phyloP scores from a whole-genome alignment of 2,113 vertebrate species.

The Daphoenositta chrysoptera region DNA sequence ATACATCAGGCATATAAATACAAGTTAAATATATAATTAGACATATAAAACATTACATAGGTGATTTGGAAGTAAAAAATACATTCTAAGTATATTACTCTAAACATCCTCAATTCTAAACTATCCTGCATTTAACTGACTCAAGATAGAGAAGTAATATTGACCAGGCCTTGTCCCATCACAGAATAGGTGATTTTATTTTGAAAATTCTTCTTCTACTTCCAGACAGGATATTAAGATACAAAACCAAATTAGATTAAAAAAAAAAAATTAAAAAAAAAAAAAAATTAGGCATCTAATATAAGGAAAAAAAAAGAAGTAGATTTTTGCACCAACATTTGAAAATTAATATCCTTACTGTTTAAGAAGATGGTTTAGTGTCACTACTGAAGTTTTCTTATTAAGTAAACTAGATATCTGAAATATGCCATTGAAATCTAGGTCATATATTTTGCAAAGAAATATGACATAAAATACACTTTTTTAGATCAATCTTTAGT shows the following conservation, averaged over 20 bases:
- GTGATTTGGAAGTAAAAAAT: neutral
- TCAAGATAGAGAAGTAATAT: neutral
- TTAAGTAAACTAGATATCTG: neutral
- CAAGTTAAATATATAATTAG: neutral
- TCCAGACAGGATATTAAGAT: neutral
- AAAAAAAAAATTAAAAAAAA: neutral
- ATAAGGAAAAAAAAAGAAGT: neutral
- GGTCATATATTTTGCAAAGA: neutral
- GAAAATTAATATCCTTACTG: neutral
- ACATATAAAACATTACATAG: neutral
- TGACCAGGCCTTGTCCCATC: neutral
- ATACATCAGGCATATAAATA: neutral
- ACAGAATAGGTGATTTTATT: neutral
- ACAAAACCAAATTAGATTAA: neutral
- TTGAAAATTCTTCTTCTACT: neutral
- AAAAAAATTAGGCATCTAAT: neutral
- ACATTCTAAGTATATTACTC: neutral
- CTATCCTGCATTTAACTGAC: neutral
- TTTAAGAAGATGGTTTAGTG: neutral
- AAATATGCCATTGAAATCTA: neutral
- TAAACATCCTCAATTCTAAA: neutral
- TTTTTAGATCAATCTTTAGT: neutral
- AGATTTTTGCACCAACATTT: neutral
- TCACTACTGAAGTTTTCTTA: neutral
- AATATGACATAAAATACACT: neutral